Conservation (phyloP, 2,888 invertebrate genomes). For the Graphium colonna region DNA sequence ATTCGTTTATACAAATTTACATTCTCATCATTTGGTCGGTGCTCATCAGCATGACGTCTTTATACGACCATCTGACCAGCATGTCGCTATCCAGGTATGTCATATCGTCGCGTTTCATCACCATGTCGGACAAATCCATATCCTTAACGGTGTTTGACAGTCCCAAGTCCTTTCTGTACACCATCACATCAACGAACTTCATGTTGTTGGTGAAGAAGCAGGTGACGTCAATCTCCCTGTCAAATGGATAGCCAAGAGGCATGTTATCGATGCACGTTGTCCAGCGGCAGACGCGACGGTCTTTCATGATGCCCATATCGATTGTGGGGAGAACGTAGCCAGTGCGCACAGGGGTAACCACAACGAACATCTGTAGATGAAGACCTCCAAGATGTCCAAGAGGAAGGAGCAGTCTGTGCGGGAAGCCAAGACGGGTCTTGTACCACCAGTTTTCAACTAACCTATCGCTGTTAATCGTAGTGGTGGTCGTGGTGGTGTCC, state of each 20-base stretch:
- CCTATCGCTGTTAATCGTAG: conserved; percentile 68
- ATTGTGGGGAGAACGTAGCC: conserved; percentile 65
- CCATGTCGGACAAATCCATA: conserved; percentile 57
- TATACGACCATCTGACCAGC: conserved; percentile 59
- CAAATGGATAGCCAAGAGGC: conserved; percentile 88
- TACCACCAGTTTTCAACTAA: conserved; percentile 78
- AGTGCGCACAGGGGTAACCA: conserved; percentile 78
- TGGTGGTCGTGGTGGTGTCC: conserved; percentile 51
- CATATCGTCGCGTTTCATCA: conserved; percentile 66
- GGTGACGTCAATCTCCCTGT: conserved; percentile 81
- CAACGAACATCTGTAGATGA: conserved; percentile 82
- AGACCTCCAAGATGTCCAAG: conserved; percentile 83
- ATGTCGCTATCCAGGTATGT: conserved; percentile 63
- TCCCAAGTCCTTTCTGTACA: conserved; percentile 81
- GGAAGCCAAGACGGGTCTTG: conserved; percentile 79
- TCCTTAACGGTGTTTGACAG: conserved; percentile 55
- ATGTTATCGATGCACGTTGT: conserved; percentile 80
- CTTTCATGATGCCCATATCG: conserved; percentile 68
- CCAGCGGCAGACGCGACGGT: conserved; percentile 76
- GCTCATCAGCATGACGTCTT: conserved; percentile 64
- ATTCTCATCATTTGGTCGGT: conserved; percentile 55
- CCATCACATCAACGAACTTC: conserved; percentile 81
- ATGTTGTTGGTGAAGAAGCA: conserved; percentile 83
- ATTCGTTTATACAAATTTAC: conserved; percentile 34
- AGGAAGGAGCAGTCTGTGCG: conserved; percentile 85